A percentile compares a stretch with the other conserved stretches of the same genome.
Conservation (phyloP, 2,113 vertebrate genomes). For the Tonatia bakeri region DNA sequence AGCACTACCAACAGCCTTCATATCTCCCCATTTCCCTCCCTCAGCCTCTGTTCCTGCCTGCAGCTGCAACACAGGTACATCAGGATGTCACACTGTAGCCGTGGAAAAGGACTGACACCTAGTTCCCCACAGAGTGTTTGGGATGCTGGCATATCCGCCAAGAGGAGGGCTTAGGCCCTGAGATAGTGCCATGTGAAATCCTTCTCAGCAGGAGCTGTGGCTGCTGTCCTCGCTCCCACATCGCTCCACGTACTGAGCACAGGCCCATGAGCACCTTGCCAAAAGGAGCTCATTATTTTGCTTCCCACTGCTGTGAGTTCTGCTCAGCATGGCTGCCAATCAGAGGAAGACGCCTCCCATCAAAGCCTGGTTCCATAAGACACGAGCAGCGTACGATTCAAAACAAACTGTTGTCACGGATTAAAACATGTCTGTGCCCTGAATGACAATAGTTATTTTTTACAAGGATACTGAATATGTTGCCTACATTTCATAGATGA, state of each 20-base stretch:
- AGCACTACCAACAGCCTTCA: not conserved
- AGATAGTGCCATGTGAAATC: not conserved
- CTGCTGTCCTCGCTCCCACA: not conserved
- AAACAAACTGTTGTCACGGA: conserved; percentile 57
- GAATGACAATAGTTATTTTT: conserved; percentile 58
- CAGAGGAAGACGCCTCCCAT: not conserved
- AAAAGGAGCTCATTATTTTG: conserved; percentile 16
- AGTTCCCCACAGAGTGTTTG: not conserved
- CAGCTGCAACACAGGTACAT: not conserved
- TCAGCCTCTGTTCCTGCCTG: not conserved
- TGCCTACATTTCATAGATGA: conserved; percentile 57
- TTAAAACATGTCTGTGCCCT: conserved; percentile 59
- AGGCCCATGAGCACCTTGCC: not conserved
- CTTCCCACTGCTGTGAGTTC: not conserved
- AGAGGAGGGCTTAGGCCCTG: not conserved
- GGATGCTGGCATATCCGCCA: not conserved
- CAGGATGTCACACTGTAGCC: not conserved
- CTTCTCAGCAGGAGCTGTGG: not conserved
- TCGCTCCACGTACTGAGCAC: not conserved
- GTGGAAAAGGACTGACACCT: not conserved
- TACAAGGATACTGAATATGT: conserved; percentile 29
- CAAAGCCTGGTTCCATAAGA: conserved; percentile 30
- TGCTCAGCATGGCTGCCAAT: not conserved
- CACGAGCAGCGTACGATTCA: not conserved
- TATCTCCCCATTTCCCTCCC: not conserved